Base-by-base conservation (phyloP, 2,888 invertebrate species). In the Asteroscopus sphinx region DNA sequence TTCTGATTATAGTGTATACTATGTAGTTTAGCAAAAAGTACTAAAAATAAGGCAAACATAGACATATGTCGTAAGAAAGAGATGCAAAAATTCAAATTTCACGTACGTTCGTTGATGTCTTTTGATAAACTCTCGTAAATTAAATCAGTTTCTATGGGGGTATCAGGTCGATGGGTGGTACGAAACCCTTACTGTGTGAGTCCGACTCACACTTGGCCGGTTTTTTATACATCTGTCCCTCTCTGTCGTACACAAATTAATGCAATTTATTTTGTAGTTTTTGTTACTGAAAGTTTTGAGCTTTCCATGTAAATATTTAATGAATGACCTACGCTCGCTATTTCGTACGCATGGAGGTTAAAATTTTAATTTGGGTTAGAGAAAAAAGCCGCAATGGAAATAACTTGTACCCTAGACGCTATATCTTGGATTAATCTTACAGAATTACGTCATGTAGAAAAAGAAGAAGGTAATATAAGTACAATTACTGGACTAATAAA, bases 401-500 rank as follows among this genome's bases (percentile, higher is more conserved):
- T 12, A 16, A 48, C 13, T 8, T 4, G 21, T 11, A 13, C n/a
- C 11, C 2, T 9, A 17, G n/a, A n/a, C n/a, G 26, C 15, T 8
- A 49, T 49, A 59, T 41, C 16, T 37, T 63, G 35, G 33, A 21
- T 69, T 21, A 13, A 15, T 51, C 33, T n/a, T 13, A 1, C 12
- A 44, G 35, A 37, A 60, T 37, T 21, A 37, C 7, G 7, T 33
- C 9, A 25, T 35, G 48, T 12, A 42, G 37, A 61, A 40, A 37
- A 41, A 11, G 11, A 12, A 37, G 4, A 41, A 6, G 16, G 28
- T 8, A 52, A 62, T 26, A 28, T 32, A 49, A 48, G 41, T 30
- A 11, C 37, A 21, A 21, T 21, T 5, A 7, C 37, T 60, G 61
- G 47, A 61, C 47, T 46, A 61, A 61, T 61, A 61, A 61, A 61